Base-by-base conservation (phyloP, 2,888 invertebrate species). In the Hirtodrosophila trivittata region DNA sequence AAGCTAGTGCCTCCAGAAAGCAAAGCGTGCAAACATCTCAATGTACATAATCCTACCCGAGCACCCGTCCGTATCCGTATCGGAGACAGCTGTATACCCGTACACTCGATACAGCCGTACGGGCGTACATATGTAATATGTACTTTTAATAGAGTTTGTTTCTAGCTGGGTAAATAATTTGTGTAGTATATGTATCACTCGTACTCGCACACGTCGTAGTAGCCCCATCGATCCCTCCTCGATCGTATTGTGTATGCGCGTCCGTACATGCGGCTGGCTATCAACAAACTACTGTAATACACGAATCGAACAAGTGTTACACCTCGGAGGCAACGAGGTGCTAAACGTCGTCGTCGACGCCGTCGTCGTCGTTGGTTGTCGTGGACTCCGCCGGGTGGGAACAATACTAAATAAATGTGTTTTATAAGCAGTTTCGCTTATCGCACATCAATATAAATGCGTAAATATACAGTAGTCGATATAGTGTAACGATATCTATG, bases 381-480 rank as follows among this genome's bases (percentile, higher is more conserved):
- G 10, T 1, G 4, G 16, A 13, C 18, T 26, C 8, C 18, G 45
- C 7, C 18, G 47, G 52, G n/a, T 54, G 51, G 64, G 39, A 84
- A 81, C 77, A 86, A 80, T 21, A 21, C 77, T 71, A 84, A 84
- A 86, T 81, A 80, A 80, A 84, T 85, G 84, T 86, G 67, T 87
- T 75, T 78, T 87, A 85, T 83, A 87, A 83, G 74, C 86, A 85
- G 66, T 80, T 83, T 81, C 71, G 82, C 80, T 86, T 83, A 83
- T 86, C 87, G 75, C 84, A 76, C 80, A 86, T 86, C 85, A 78
- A 75, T 83, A 84, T 78, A 85, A 84, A 80, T 77, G 77, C 78
- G 78, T 75, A 86, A 85, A 88, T 83, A 88, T 86, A 88, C 88
- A 80, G 88, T 88, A 88, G 88, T 84, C 85, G 78, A 78, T 81